Base-by-base conservation (phyloP, 2,113 vertebrate genomes). In the Prunella himalayana region DNA sequence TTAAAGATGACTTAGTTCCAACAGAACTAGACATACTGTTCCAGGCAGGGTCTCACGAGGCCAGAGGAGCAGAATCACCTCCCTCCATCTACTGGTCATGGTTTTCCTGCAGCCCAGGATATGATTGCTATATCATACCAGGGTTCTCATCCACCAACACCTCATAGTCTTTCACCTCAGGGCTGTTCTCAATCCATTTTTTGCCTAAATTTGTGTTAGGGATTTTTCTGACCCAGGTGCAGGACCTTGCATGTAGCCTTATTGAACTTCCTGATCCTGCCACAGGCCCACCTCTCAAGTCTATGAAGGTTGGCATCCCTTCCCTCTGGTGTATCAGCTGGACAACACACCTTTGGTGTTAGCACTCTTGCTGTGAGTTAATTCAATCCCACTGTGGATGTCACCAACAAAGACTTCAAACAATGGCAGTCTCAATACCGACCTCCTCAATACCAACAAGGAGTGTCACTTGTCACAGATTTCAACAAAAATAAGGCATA, bases 391-490 rank as follows among this genome's bases (percentile, higher is more conserved):
- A 59, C 13, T 5, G 7, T 8, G 30, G 5, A 3, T 15, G 14
- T 22, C 7, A 9, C 28, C 3, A 0, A 15, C 30, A 33, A 44
- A 33, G 33, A 59, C 8, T 21, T 50, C 44, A 22, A 50, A 59
- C 37, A 50, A 51, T 7, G 7, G 13, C 4, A 24, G 45, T 23
- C 45, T 27, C 45, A 33, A 28, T 7, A 24, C 6, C 0, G 0
- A 68, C 39, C 33, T 33, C 63, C 37, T 37, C 37, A 37, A 37
- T 37, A 37, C 37, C 37, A 37, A 9, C 23, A 53, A 53, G 47
- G 7, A 53, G 45, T 1, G 13, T 25, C 31, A 35, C 18, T 60
- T 44, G 39, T 23, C 28, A 45, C 14, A 23, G 15, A 37, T 53
- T 45, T 78, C 45, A 37, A 78, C 28, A 61, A 61, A 61, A 53